Evolutionary conservation across 92 coral and sea anemone genomes (phyloP).

Genomic region (Chrysogorgia sp.): DNA sequence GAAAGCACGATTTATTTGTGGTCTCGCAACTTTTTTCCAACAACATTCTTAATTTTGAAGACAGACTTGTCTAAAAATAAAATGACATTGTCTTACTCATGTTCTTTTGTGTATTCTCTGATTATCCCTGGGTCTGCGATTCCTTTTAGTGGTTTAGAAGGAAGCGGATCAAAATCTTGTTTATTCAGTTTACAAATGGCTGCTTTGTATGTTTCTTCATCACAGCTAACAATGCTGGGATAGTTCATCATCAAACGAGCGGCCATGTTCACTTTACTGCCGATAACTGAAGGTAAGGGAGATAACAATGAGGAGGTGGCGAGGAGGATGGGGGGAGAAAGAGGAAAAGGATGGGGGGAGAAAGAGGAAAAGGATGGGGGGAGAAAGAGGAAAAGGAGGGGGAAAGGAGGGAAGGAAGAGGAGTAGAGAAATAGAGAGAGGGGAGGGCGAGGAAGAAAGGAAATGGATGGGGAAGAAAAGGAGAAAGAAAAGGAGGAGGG

Average conservation of each 20-base stretch:
- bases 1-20: too few relatives aligned
- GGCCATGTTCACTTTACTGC: slow-evolving; percentile 97
- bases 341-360: background rate
- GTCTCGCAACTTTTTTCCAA: too few relatives aligned
- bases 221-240: slow-evolving; percentile 88
- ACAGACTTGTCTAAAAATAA: background rate
- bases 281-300: slow-evolving; percentile 65
- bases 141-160: slow-evolving; percentile 79
- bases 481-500: too few relatives aligned
- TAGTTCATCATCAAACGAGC: slow-evolving; percentile 99
- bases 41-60: too few relatives aligned
- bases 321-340: background rate
- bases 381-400: background rate
- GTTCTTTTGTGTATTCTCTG: slow-evolving; percentile 90
- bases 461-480: too few relatives aligned
- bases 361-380: background rate
- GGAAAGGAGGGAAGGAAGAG: too few relatives aligned
- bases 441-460: too few relatives aligned
- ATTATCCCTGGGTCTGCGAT: slow-evolving; percentile 93
- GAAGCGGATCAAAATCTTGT: slow-evolving; percentile 86
- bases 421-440: too few relatives aligned
- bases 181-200: slow-evolving; percentile 85
- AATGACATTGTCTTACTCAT: slow-evolving; percentile 75
- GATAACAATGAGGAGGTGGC: background rate
- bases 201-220: slow-evolving; percentile 87